phyloP scores from a whole-genome alignment of 2,888 invertebrate species.

The Heliconius aoede region DNA sequence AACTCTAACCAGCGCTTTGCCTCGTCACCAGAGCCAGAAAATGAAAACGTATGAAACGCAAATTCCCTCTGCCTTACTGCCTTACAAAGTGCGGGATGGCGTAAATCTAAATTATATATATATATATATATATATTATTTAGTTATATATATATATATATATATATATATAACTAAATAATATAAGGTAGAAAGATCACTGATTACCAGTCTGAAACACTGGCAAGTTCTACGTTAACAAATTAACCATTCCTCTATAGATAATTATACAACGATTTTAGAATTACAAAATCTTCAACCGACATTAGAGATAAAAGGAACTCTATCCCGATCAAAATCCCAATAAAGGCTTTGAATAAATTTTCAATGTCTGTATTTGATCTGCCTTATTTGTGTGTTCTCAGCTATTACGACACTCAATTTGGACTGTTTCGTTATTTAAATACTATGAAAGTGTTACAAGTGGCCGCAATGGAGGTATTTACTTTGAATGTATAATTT shows the following conservation, averaged over 20 bases:
- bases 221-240: neutral
- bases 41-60: no score
- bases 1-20: no score
- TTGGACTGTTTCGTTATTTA: constrained; percentile 29
- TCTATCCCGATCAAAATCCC: neutral
- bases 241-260: neutral
- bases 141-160: no score
- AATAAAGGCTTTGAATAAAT: neutral
- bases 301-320: constrained; percentile 18
- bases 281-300: constrained; percentile 1
- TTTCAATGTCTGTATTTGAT: constrained; percentile 23
- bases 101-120: no score
- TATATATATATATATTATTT: no score
- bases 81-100: no score
- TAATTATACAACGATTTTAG: neutral
- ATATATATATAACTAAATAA: no score
- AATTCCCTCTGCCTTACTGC: no score
- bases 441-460: constrained; percentile 22
- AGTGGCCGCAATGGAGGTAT: constrained; percentile 17
- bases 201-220: no score
- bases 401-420: constrained; percentile 31
- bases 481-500: constrained; percentile 10
- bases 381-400: constrained; percentile 18
- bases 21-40: no score
- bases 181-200: no score